Evolutionary conservation across 2,113 vertebrate species (phyloP), one percentile per base, ranked within the genome.

Genomic region (Lucifuga dentata): DNA sequence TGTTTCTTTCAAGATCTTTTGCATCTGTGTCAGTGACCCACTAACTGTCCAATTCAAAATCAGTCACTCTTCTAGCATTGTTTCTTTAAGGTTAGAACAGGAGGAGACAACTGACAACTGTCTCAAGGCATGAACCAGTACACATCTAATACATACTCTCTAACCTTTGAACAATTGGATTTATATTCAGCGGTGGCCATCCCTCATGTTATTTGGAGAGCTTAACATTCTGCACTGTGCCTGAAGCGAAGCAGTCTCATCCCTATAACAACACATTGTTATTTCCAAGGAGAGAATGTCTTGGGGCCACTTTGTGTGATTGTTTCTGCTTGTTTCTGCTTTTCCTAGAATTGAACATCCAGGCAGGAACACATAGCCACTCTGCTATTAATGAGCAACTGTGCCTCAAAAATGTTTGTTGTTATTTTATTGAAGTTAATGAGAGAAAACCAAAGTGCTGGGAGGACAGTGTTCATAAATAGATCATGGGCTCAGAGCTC

Each of bases 161-260:
- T 58, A 36, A 39, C 23, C 51, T 68, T 71, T 50, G n/a, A 68
- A 76, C 51, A 16, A 9, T 51, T 73, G 5, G 41, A 5, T 73
- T 26, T 24, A 45, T n/a, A 62, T 12, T 55, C 56, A 71, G 71
- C 68, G 69, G 74, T 45, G 50, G 45, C 63, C 41, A 26, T 71
- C 46, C 45, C 24, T 80, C 63, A 57, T 2, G 21, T 46, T 64
- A 40, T 33, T 52, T 36, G 13, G 24, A 38, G 39, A 74, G 35
- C 21, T 52, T 26, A n/a, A 17, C 10, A 24, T 33, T 5, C 16
- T 32, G 19, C 2, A 12, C 63, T 29, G 45, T 40, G 57, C 59
- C 58, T 12, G 36, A 40, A 49, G 43, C 35, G 35, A 51, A 59
- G 24, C 19, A 24, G 29, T 21, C 21, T 58, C 13, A 13, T 2